Percentiles rank a stretch among this genome's conserved stretches.
Conservation (phyloP, 2,888 invertebrate genomes). For the Dicycla oo region DNA sequence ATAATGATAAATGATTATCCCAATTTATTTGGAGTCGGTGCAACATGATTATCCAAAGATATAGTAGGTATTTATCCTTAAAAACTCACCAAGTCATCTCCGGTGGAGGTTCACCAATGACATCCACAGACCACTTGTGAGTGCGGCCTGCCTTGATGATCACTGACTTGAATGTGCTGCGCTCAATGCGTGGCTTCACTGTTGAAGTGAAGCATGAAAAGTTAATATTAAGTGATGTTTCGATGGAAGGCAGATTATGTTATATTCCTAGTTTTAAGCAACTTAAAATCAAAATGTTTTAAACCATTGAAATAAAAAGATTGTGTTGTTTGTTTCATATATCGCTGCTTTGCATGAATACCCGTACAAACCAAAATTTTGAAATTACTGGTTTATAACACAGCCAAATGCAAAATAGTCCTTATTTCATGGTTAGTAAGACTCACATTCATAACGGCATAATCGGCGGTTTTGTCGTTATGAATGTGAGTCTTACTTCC, state of each 20-base stretch:
- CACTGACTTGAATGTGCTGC: slow-evolving; percentile 96
- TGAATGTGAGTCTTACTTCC: too few species aligned
- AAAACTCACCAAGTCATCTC: slow-evolving; percentile 93
- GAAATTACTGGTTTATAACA: too few species aligned
- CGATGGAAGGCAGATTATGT: not conserved
- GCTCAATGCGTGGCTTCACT: slow-evolving; percentile 97
- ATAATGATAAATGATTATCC: too few species aligned
- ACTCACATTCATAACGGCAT: too few species aligned
- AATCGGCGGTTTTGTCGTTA: too few species aligned
- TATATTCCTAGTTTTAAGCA: not conserved
- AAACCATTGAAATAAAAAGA: not conserved
- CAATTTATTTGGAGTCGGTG: too few species aligned
- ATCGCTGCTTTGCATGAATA: too few species aligned
- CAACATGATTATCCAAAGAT: too few species aligned
- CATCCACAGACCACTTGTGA: slow-evolving; percentile 98
- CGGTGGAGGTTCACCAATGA: slow-evolving; percentile 98
- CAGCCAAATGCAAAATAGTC: too few species aligned
- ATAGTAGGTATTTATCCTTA: not conserved
- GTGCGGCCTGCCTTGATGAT: slow-evolving; percentile 98
- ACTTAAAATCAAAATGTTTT: not conserved
- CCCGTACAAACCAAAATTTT: too few species aligned
- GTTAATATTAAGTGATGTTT: not conserved
- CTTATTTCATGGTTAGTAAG: too few species aligned
- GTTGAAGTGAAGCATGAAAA: slow-evolving; percentile 67
- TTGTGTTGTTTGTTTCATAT: too few species aligned